Base-by-base conservation (phyloP, 2,797 vertebrate species). In the Danio jaintianensis region DNA sequence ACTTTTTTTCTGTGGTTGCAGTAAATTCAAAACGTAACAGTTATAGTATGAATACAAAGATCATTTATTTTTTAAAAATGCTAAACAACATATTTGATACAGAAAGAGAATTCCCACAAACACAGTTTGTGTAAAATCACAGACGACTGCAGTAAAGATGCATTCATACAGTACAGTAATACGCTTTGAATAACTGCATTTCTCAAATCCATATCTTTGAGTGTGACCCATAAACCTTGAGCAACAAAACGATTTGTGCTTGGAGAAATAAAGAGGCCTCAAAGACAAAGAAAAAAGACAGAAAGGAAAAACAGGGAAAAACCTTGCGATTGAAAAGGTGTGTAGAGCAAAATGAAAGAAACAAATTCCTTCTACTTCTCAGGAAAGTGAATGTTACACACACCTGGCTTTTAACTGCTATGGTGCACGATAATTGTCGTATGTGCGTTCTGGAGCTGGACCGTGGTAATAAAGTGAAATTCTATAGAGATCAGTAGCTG, bases 201-300 rank as follows among this genome's bases (percentile, higher is more conserved):
- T 70, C 16, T 68, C 38, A 79, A 78, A 79, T 68, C 70, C 45
- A 69, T 69, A 22, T 76, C 63, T 69, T 61, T 56, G 62, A 68
- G 62, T 68, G 42, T 43, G 67, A 62, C 18, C 70, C 81, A 68
- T 22, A 68, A 78, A 79, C 75, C 75, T 74, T 82, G 69, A 61
- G 36, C 29, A 61, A 79, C 15, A 43, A 70, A 79, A 59, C 47
- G 38, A 73, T 38, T 61, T 59, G 71, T 74, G 42, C 43, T 62
- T 45, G 62, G 20, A 73, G 20, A 73, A 55, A 43, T 36, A 20
- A 58, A 73, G 70, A 73, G 47, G 47, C 40, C 40, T 52, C 45
- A 69, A 79, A 79, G 18, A 70, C 75, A 59, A 70, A 50, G n/a
- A 38, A 53, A 53, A 16, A 52, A n/a, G n/a, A 52, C 12, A 15